Evolutionary conservation across 2,888 invertebrate genomes (phyloP), one percentile per base, ranked within the genome.

Genomic region (Nasonia oneida): DNA sequence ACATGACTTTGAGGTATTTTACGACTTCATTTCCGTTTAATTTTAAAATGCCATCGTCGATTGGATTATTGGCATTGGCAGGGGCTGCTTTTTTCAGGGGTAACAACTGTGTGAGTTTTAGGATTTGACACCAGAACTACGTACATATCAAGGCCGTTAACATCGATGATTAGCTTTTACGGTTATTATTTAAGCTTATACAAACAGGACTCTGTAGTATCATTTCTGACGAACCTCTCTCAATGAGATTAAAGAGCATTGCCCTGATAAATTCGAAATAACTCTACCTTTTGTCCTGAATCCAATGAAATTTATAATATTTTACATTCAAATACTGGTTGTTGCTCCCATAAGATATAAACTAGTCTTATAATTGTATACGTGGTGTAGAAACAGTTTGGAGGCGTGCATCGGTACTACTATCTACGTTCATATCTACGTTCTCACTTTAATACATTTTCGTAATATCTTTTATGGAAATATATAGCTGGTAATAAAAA

Each of bases 271-370:
- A 42, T 74, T 70, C 2, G 37, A 37, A 33, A 70, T 18, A 70
- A 14, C 4, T 15, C 15, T 70, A 3, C 37, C 37, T 70, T 70
- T 70, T 5, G 15, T 33, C 29, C 33, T 57, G 6, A 57, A 57
- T 23, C 4, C 23, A 64, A 23, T 29, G 33, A 57, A 23, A 77
- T 23, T 29, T 2, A n/a, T 71, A 57, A 47, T 47, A 47, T 57
- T 33, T 47, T 33, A 53, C 67, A 73, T 80, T 33, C 76, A 33
- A 39, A 80, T 61, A 81, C 14, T 82, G 84, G 94, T 94, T 95
- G 94, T 95, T 95, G 95, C 94, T 95, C 94, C 94, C 94, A 94
- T 94, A 90, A 90, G 90, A 88, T 83, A 76, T 47, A 47, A 74
- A 90, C 90, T 90, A 91, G 39, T 88, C 37, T 53, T 84, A 47